Percentiles rank a stretch among this genome's conserved stretches.
These are phyloP conservation scores for Caenorhabditis sp. DNA, from an alignment of 2,888 invertebrate species.

Conservation along the genomic window DNA sequence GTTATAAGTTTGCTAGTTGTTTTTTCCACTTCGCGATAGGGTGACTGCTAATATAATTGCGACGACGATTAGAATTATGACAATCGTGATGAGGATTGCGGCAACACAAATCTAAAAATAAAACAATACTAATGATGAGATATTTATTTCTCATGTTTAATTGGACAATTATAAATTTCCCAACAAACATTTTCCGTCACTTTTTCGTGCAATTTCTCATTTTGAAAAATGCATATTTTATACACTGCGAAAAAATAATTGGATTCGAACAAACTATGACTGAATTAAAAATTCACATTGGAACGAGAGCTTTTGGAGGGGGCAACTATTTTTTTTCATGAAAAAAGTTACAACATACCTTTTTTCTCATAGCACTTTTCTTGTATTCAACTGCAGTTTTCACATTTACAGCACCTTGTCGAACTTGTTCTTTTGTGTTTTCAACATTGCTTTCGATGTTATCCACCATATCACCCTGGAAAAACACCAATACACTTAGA, in stretches of 20 bases:
- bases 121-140: not conserved
- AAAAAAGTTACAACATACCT: constrained; percentile 17
- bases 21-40: constrained; percentile 45
- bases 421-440: constrained; percentile 50
- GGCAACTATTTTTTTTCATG: too few relatives aligned
- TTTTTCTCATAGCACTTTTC: constrained; percentile 61
- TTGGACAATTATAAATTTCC: not conserved
- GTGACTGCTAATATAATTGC: constrained; percentile 60
- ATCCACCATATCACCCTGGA: constrained; percentile 60
- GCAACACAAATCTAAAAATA: constrained; percentile 41
- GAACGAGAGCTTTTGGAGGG: too few relatives aligned
- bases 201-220: not conserved
- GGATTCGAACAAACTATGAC: not conserved
- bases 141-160: not conserved
- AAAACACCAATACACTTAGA: not conserved
- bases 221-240: not conserved
- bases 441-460: constrained; percentile 63
- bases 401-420: constrained; percentile 45
- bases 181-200: not conserved
- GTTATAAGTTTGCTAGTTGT: not conserved
- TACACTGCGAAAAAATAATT: not conserved
- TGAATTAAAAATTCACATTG: not conserved
- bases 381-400: constrained; percentile 66
- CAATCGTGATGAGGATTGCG: constrained; percentile 43
- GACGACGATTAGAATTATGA: constrained; percentile 56